These are phyloP conservation scores for Gryllus longicercus DNA, from an alignment of 2,888 invertebrate genomes.

Conservation along the genomic window DNA sequence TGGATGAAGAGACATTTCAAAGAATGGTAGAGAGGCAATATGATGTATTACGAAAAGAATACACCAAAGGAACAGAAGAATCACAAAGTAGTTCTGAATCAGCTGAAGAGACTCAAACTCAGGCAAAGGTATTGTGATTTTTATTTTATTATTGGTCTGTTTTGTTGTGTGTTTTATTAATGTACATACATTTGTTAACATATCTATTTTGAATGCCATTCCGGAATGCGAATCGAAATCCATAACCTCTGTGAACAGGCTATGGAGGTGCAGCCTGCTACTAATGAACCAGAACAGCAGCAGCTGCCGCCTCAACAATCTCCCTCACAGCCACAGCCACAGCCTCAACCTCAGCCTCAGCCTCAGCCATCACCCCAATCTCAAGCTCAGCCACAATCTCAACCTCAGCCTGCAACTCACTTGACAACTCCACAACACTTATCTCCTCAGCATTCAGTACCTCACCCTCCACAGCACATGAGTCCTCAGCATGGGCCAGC, in stretches of 20 bases:
- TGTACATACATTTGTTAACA: background rate
- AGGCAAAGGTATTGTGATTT: slow-evolving; percentile 22
- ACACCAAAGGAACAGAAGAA: slow-evolving; percentile 39
- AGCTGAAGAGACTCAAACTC: slow-evolving; percentile 25
- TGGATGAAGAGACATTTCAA: slow-evolving; percentile 89
- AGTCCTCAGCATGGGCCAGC: slow-evolving; percentile 21
- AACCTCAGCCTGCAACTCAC: slow-evolving; percentile 37
- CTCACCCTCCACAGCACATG: background rate
- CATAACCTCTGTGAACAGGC: slow-evolving; percentile 32
- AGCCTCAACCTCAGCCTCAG: slow-evolving; percentile 24
- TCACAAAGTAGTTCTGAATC: slow-evolving; percentile 30
- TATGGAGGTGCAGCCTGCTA: slow-evolving; percentile 38
- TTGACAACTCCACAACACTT: slow-evolving; percentile 40
- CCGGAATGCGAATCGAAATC: slow-evolving; percentile 1
- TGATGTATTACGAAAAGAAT: slow-evolving; percentile 69
- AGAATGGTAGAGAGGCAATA: slow-evolving; percentile 86
- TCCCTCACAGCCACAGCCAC: slow-evolving; percentile 18
- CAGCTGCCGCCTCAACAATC: slow-evolving; percentile 27
- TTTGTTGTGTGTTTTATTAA: slow-evolving; percentile 36
- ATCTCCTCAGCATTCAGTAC: slow-evolving; percentile 38
- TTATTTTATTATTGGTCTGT: slow-evolving; percentile 26
- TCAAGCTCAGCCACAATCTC: slow-evolving; percentile 37
- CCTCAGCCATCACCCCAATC: background rate
- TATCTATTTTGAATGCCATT: background rate
- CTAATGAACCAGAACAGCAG: slow-evolving; percentile 29